These are phyloP conservation scores for Tenthredo amoena DNA, from an alignment of 2,888 invertebrate species.

Conservation along the genomic window DNA sequence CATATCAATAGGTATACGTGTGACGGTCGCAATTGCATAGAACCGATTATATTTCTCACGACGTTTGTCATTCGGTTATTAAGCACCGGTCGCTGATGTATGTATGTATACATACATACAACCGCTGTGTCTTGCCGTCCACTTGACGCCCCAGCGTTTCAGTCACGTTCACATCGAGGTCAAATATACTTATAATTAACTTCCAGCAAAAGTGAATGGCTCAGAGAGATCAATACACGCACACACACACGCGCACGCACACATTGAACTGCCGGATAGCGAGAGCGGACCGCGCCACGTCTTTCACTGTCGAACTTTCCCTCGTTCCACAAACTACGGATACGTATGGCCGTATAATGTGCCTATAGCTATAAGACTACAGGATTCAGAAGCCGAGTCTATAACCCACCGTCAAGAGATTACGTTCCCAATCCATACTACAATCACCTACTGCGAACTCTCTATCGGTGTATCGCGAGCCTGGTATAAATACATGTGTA, in stretches of 20 bases:
- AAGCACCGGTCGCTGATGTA: neutral
- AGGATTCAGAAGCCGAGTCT: neutral
- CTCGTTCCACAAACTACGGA: neutral
- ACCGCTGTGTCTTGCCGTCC: neutral
- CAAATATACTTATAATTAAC: neutral
- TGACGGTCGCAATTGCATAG: neutral
- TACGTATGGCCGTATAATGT: neutral
- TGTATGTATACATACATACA: too few species aligned
- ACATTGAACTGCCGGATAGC: neutral
- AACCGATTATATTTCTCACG: neutral
- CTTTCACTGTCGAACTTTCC: neutral
- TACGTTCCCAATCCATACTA: neutral
- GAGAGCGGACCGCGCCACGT: neutral
- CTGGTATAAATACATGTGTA: neutral
- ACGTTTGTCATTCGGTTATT: neutral
- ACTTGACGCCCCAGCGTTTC: neutral
- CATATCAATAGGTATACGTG: neutral
- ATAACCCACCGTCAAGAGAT: neutral
- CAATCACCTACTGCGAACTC: neutral
- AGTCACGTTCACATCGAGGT: neutral
- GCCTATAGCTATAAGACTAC: neutral
- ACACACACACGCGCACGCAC: too few species aligned
- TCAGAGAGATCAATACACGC: neutral
- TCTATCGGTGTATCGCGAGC: neutral
- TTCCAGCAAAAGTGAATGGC: neutral